Base-by-base conservation (phyloP, 1,140 invertebrate genomes). In the Papilio machaon region DNA sequence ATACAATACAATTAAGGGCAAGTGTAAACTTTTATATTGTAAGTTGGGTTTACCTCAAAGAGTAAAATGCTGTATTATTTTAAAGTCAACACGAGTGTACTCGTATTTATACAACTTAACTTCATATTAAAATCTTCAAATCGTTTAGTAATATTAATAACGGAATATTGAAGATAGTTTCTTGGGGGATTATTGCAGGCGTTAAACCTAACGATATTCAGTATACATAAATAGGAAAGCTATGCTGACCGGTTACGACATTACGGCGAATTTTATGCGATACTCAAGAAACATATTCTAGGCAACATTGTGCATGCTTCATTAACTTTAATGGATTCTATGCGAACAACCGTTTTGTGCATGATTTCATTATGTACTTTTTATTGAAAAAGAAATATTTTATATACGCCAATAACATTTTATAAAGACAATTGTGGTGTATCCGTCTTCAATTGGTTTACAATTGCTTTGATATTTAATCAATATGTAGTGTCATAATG, bases 241-340 rank as follows among this genome's bases (percentile, higher is more conserved):
- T 35, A 70, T 70, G n/a, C 64, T 70, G 64, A 70, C 64, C 64
- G 30, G 64, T 70, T 70, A 70, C 30, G 64, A 70, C 64, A 70
- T 70, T 70, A 70, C 11, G 64, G 30, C 64, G 64, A 70, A 70
- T 70, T 70, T 70, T 70, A 70, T 70, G 64, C 64, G 64, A 35
- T 70, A 35, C 64, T 70, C 64, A 35, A 70, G 64, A 70, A 13
- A 54, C 64, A 70, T 35, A 70, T 70, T 70, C 23, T 70, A 70
- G 30, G 30, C 30, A 70, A 70, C 64, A 70, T 38, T 70, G 64
- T 70, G 64, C 64, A 70, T 70, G 30, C 23, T 15, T 70, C 64
- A 70, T 70, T 70, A 70, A 70, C 64, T 70, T 70, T 70, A 70
- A 70, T 35, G 64, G 30, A 70, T 70, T 15, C 64, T 70, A 70